Evolutionary conservation across 1,140 invertebrate genomes (phyloP), one percentile per base, ranked within the genome.

Genomic region (Meteorus sp.): DNA sequence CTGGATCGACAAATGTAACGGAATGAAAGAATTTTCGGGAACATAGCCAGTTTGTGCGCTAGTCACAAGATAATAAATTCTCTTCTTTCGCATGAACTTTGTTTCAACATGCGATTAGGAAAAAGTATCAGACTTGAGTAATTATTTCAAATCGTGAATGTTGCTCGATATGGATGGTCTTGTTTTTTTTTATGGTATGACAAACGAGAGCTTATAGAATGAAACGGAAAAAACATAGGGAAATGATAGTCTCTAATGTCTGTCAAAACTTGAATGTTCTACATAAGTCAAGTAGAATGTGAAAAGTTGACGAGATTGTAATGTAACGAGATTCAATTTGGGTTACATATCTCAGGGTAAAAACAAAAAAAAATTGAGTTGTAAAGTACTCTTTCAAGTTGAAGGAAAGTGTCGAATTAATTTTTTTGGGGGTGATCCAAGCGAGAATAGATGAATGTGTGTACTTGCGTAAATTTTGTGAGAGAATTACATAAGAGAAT

Each of bases 41-140:
- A 60, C 53, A 54, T 61, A 69, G 61, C 63, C 63, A 67, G 65
- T 69, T 69, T 65, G 63, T 67, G n/a, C n/a, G 65, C 67, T 67
- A 69, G 65, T 69, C 65, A 55, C 44, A 62, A 63, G 41, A 37
- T 63, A 56, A 56, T 57, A 55, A 64, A 61, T 62, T 59, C 55
- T 35, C 56, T 56, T 60, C 45, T 41, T 53, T 39, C 39, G 52
- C 29, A 11, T 52, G 35, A 54, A 57, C 33, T 63, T 29, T 64
- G 29, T 59, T 45, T 44, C 35, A 54, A 54, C 22, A 20, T 63
- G 6, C 6, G 11, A 33, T 7, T 33, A 33, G 11, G 11, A 33
- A 33, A 33, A 33, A 11, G 29, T 6, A 7, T 7, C 6, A 33
- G 11, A 5, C 27, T 29, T 5, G 17, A 20, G 54, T 20, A 58